These are phyloP conservation scores for Platichthys flesus DNA, from an alignment of 2,113 vertebrate species.

Conservation along the genomic window DNA sequence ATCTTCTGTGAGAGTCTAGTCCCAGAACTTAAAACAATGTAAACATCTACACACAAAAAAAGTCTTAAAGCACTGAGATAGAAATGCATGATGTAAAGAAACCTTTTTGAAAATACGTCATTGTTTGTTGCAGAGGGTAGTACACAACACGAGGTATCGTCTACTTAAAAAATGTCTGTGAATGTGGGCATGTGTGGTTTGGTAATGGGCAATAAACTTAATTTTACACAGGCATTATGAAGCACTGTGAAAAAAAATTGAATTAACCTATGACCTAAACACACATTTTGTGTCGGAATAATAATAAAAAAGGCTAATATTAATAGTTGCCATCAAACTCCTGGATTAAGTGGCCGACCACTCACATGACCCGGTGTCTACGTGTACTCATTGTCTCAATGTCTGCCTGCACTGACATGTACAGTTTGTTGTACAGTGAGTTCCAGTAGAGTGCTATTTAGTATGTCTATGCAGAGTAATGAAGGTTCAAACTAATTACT, in stretches of 20 bases:
- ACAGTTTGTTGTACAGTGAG: slow-evolving; percentile 45
- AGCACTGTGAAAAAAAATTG: slow-evolving; percentile 40
- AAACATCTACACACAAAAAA: neutral
- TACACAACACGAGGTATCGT: neutral
- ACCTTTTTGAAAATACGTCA: slow-evolving; percentile 10
- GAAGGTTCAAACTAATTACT: slow-evolving; percentile 36
- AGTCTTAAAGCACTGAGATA: slow-evolving; percentile 11
- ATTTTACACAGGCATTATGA: slow-evolving; percentile 41
- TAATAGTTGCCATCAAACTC: slow-evolving; percentile 43
- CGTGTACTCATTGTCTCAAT: slow-evolving; percentile 4
- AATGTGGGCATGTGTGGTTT: slow-evolving; percentile 6
- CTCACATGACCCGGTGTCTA: slow-evolving; percentile 14
- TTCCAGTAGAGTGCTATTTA: slow-evolving; percentile 40
- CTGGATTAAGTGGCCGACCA: slow-evolving; percentile 23
- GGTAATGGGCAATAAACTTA: neutral
- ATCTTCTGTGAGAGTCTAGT: slow-evolving; percentile 4
- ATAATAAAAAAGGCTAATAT: slow-evolving; percentile 12
- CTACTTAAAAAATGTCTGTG: slow-evolving; percentile 25
- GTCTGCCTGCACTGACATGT: slow-evolving; percentile 44
- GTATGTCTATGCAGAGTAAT: slow-evolving; percentile 53
- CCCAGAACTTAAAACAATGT: slow-evolving; percentile 8
- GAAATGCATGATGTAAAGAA: slow-evolving; percentile 58
- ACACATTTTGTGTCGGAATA: slow-evolving; percentile 6
- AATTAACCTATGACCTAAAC: neutral
- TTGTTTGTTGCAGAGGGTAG: slow-evolving; percentile 21